Percentiles rank a stretch among this genome's conserved stretches.
Conservation (phyloP, 2,113 vertebrate species). For the Sardina pilchardus region DNA sequence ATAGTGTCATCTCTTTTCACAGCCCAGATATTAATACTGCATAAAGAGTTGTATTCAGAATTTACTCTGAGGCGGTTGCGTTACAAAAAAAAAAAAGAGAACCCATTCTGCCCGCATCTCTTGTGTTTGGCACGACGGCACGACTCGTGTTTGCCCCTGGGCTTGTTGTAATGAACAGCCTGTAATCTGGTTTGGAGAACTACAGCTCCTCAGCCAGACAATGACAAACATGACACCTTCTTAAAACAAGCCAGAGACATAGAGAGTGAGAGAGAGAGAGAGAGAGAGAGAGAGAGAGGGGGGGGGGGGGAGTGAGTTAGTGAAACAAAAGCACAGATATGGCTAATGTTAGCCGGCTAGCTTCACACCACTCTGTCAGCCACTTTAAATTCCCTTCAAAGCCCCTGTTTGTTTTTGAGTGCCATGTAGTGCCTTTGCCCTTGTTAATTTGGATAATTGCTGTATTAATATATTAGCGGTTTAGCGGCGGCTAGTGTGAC, state of each 20-base stretch:
- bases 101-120: conserved; percentile 4
- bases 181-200: conserved; percentile 42
- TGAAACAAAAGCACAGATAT: conserved; percentile 44
- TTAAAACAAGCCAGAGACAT: conserved; percentile 39
- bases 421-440: conserved; percentile 30
- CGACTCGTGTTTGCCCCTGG: conserved; percentile 34
- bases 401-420: conserved; percentile 36
- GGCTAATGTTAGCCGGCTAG: neutral
- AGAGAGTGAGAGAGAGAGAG: neutral
- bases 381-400: conserved; percentile 20
- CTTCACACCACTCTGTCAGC: neutral
- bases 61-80: conserved; percentile 58
- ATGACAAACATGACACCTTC: conserved; percentile 46
- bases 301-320: neutral
- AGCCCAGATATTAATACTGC: conserved; percentile 67
- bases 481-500: conserved; percentile 29
- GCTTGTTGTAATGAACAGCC: conserved; percentile 58
- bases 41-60: conserved; percentile 63
- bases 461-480: conserved; percentile 47
- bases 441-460: conserved; percentile 48
- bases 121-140: conserved; percentile 56
- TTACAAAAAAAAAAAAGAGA: conserved; percentile 24
- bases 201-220: conserved; percentile 28
- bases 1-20: conserved; percentile 45
- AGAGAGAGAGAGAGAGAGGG: neutral